Evolutionary conservation across 2,113 vertebrate species (phyloP).

Genomic region (Nibea albiflora): DNA sequence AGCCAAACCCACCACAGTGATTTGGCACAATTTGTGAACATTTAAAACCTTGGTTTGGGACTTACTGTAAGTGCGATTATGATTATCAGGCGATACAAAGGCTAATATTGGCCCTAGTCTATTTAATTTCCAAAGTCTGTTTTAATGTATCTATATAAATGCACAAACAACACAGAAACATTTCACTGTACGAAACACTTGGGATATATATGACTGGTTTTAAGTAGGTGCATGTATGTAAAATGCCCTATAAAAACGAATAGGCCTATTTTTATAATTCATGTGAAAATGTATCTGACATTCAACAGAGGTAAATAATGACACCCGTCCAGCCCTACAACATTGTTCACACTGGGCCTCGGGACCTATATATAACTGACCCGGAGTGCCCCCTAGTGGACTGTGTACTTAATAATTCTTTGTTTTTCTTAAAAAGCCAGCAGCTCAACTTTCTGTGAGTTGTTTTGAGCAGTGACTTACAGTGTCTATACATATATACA

Average conservation of each 20-base stretch:
- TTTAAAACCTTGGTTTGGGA: not conserved
- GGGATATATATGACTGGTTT: not conserved
- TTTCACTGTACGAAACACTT: not conserved
- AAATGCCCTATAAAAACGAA: not conserved
- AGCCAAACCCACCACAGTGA: not conserved
- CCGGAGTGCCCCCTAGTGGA: constrained; percentile 8
- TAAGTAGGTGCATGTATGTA: not conserved
- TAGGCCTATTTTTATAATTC: not conserved
- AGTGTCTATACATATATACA: not conserved
- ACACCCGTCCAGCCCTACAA: no score
- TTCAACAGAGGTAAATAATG: not conserved
- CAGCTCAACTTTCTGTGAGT: no score
- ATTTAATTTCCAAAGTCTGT: no score
- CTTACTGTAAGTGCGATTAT: not conserved
- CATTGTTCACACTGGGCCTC: no score
- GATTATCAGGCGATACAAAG: not conserved
- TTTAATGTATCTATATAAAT: not conserved
- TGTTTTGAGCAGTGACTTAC: not conserved
- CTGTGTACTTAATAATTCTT: not conserved
- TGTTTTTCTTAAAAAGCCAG: not conserved
- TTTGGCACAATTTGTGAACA: not conserved
- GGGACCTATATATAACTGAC: not conserved
- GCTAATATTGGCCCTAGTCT: not conserved
- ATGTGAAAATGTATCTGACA: not conserved
- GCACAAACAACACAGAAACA: not conserved